Base-by-base conservation (phyloP, 2,888 invertebrate species). In the Sycophila texana region DNA sequence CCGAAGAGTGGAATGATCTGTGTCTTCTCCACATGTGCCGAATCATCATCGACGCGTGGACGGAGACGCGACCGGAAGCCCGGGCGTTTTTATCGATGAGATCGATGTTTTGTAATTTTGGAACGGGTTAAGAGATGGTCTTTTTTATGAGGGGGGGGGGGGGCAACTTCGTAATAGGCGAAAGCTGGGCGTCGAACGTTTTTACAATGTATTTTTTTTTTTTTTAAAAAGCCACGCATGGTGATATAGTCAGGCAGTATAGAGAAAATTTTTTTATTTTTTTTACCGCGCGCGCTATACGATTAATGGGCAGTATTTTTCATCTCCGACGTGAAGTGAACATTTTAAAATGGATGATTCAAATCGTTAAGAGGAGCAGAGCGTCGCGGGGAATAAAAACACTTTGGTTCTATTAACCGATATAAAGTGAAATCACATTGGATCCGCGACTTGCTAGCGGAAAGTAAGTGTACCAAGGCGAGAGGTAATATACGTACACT, bases 61-160 rank as follows among this genome's bases (percentile, higher is more conserved):
- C 57, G 22, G 14, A 18, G 53, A 18, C 18, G 3, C 22, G 60
- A 79, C 61, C 75, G 71, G 74, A 71, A 79, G 74, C 66, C 51
- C 16, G 58, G 26, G 18, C 71, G 30, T 79, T 79, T 79, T 79
- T 79, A 79, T 79, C 75, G 72, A 79, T 75, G 60, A 13, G 75
- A 75, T 79, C 71, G 75, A 75, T 20, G 65, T 74, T 74, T 79
- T 66, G 65, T 74, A 74, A 79, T 79, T 71, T 66, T 26, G n/a
- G 53, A 26, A 60, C 70, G 57, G 18, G 61, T 20, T 13, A n/a
- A 66, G 63, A 61, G 61, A 53, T 22, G 57, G 20, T 10, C n/a
- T 70, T 57, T 57, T 53, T 39, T 18, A n/a, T 12, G 47, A 26
- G 26, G 26, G 26, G 2, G 3, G 26, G n/a, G n/a, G n/a, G n/a